Evolutionary conservation across 2,113 vertebrate genomes (phyloP), one percentile per base, ranked within the genome.

Genomic region (Bubalus kerabau): DNA sequence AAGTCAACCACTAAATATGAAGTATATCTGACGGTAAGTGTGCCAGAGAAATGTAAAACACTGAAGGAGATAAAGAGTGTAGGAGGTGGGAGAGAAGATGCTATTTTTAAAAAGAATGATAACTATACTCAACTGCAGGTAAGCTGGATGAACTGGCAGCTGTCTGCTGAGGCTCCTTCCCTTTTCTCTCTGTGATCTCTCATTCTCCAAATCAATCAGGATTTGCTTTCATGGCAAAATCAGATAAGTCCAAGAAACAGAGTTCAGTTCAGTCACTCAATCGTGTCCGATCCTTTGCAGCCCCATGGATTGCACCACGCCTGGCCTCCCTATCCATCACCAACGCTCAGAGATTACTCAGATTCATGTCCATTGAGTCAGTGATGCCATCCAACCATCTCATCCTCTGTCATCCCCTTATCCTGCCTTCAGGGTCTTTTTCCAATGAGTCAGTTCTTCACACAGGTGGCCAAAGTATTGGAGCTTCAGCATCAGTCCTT

Each of bases 281-380:
- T 23, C 21, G 0, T 12, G n/a, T 71, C n/a, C 2, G 1, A 40
- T 23, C 36, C 67, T 71, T 71, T 40, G n/a, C 5, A 0, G 12
- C n/a, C 5, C n/a, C 19, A 13, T 13, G 67, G 0, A 40, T n/a
- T 6, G n/a, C n/a, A 3, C 19, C 19, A 71, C 0, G 2, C n/a
- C n/a, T 40, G 67, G n/a, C 10, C 19, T 71, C 67, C 67, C n/a
- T 71, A 19, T 71, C 64, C 17, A 71, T 36, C n/a, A 40, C 67
- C 67, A 71, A 12, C n/a, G 23, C n/a, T 19, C 2, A 0, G n/a
- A 71, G 19, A 40, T 71, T 12, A 40, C 19, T 40, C 67, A 40
- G 40, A 71, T 11, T 71, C 67, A 40, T 40, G 67, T 71, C 11
- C n/a, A 12, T 23, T 12, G n/a, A 40, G 67, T 71, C 67, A 23